These are phyloP conservation scores for Hemicentrotus pulcherrimus DNA, from an alignment of 35 echinoderm and acorn worm genomes.

Conservation along the genomic window DNA sequence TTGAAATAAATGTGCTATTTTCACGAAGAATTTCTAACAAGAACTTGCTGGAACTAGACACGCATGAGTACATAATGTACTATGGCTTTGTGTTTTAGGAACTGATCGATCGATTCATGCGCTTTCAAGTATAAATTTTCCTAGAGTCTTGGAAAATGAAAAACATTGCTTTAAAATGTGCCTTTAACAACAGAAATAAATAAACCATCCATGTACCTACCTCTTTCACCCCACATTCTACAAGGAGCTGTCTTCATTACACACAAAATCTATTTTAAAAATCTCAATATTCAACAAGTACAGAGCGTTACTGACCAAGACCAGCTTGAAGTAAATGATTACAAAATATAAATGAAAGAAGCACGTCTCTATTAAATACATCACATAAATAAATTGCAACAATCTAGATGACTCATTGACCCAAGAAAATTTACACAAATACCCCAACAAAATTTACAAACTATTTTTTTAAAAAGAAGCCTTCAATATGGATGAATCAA, in stretches of 20 bases:
- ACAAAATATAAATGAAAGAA: conserved; percentile 10
- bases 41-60: too few relatives aligned
- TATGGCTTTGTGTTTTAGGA: too few relatives aligned
- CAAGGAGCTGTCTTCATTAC: neutral
- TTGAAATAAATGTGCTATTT: too few relatives aligned
- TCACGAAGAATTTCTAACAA: too few relatives aligned
- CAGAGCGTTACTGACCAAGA: neutral
- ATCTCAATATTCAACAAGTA: neutral
- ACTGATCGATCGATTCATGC: too few relatives aligned
- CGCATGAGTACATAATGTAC: too few relatives aligned
- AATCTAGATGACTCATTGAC: neutral
- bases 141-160: neutral
- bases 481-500: neutral
- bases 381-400: neutral
- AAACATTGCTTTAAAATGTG: neutral
- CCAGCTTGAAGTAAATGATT: neutral
- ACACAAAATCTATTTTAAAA: neutral
- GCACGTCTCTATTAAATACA: neutral
- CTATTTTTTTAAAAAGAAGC: neutral
- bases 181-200: neutral
- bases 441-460: too few relatives aligned
- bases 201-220: neutral
- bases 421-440: neutral
- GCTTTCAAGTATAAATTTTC: neutral
- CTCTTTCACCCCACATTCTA: neutral